A percentile compares a stretch with the other conserved stretches of the same genome.
Conservation (phyloP, 35 echinoderm and acorn worm genomes). For the Eucidaris tribuloides region DNA sequence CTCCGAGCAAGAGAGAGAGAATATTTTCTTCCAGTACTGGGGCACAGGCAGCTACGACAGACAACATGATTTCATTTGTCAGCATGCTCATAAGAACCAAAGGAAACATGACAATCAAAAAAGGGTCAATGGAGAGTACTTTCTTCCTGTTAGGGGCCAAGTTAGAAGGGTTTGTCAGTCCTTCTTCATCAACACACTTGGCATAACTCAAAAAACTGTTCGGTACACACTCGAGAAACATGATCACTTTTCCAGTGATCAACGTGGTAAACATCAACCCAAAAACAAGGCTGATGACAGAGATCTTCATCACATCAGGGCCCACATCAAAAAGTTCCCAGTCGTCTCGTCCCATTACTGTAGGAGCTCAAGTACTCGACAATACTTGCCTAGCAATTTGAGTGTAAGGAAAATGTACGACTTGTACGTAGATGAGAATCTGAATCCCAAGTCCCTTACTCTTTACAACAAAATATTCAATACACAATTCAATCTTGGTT, state of each 20-base stretch:
- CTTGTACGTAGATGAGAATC: slow-evolving; percentile 8
- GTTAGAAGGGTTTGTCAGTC: neutral
- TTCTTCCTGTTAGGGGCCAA: neutral
- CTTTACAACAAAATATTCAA: slow-evolving; percentile 11
- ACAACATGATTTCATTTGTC: slow-evolving; percentile 7
- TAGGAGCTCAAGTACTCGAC: neutral
- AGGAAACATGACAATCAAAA: neutral
- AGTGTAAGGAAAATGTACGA: slow-evolving; percentile 1
- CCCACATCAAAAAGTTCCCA: slow-evolving; percentile 14
- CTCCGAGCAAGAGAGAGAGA: neutral
- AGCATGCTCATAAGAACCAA: neutral
- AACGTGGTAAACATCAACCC: neutral
- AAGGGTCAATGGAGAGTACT: neutral
- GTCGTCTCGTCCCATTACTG: slow-evolving; percentile 21
- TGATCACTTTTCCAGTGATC: neutral
- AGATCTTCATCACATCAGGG: neutral
- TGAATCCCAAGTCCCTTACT: neutral
- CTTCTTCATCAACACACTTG: neutral
- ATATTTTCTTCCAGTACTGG: neutral
- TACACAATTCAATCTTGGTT: slow-evolving; percentile 24
- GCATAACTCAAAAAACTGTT: neutral
- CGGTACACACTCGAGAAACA: neutral
- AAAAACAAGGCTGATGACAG: neutral
- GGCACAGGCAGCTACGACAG: neutral
- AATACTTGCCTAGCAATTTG: slow-evolving; percentile 3